Percentiles rank a stretch among this genome's conserved stretches.
Evolutionary conservation across 1,140 invertebrate genomes (phyloP).

Genomic region (Drosophila pseudoobscura): DNA sequence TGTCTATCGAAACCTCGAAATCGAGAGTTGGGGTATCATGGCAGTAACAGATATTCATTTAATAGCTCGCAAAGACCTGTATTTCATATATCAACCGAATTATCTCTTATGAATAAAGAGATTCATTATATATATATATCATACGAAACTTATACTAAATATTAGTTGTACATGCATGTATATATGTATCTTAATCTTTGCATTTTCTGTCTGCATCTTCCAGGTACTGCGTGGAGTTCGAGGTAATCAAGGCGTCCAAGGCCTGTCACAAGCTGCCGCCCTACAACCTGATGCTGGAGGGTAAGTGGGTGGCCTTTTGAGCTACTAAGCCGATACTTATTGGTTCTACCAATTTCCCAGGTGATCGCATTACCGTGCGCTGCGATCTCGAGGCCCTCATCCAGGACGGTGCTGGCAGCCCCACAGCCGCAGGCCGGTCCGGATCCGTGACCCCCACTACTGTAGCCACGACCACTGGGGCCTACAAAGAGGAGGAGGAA

Average conservation of each 20-base stretch:
- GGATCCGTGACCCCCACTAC: no score
- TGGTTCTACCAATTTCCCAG: slow-evolving; percentile 78
- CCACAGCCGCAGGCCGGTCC: not conserved
- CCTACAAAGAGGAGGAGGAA: slow-evolving; percentile 16
- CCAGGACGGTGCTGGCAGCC: slow-evolving; percentile 79
- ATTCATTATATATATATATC: no score
- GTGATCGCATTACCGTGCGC: slow-evolving; percentile 88
- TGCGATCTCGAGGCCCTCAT: slow-evolving; percentile 91
- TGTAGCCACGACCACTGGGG: slow-evolving; percentile 10
- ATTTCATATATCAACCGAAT: no score
- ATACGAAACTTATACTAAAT: no score
- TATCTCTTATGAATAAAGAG: no score
- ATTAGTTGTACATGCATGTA: no score
- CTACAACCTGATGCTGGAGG: slow-evolving; percentile 89
- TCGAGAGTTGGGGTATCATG: no score
- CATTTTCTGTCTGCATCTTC: slow-evolving; percentile 50
- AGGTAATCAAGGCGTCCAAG: slow-evolving; percentile 91
- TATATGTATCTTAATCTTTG: not conserved
- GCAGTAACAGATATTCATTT: no score
- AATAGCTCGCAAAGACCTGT: no score
- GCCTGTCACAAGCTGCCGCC: slow-evolving; percentile 89
- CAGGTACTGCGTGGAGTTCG: slow-evolving; percentile 93
- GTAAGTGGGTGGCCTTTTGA: slow-evolving; percentile 81
- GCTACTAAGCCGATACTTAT: no score
- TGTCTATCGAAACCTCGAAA: no score